These are phyloP conservation scores for Pandemis cinnamomeana DNA, from an alignment of 2,888 invertebrate species.

Conservation along the genomic window DNA sequence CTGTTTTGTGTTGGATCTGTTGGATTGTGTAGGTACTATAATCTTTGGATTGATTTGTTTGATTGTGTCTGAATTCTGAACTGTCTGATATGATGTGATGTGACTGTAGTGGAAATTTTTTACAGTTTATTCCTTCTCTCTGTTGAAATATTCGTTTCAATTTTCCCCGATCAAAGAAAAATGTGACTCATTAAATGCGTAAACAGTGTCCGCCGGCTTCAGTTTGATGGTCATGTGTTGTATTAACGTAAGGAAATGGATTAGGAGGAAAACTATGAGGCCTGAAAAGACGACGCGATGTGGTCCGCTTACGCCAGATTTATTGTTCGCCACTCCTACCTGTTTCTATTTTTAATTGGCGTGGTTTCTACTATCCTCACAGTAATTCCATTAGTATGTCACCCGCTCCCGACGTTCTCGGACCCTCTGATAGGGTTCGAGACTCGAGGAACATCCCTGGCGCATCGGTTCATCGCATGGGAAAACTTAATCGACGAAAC, in stretches of 20 bases:
- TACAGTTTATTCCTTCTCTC: constrained; percentile 45
- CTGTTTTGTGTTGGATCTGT: constrained; percentile 25
- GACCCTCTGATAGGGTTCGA: constrained; percentile 97
- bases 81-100: constrained; percentile 15
- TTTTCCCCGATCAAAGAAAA: constrained; percentile 43
- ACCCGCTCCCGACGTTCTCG: constrained; percentile 89
- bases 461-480: constrained; percentile 92
- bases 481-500: constrained; percentile 92
- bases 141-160: constrained; percentile 49
- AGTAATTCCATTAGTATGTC: constrained; percentile 73
- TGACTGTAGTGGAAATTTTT: constrained; percentile 24
- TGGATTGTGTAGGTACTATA: neutral
- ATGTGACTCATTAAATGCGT: constrained; percentile 53
- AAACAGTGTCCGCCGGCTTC: constrained; percentile 39
- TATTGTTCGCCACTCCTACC: constrained; percentile 79
- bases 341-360: constrained; percentile 71
- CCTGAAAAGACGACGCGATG: constrained; percentile 65
- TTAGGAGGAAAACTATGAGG: constrained; percentile 70
- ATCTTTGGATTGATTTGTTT: constrained; percentile 8
- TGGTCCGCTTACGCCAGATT: constrained; percentile 79
- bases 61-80: constrained; percentile 32
- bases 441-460: constrained; percentile 93
- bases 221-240: constrained; percentile 56
- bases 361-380: constrained; percentile 72
- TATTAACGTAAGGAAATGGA: constrained; percentile 59